Evolutionary conservation across 2,113 vertebrate genomes (phyloP).

Genomic region (Amblyornis subalaris): DNA sequence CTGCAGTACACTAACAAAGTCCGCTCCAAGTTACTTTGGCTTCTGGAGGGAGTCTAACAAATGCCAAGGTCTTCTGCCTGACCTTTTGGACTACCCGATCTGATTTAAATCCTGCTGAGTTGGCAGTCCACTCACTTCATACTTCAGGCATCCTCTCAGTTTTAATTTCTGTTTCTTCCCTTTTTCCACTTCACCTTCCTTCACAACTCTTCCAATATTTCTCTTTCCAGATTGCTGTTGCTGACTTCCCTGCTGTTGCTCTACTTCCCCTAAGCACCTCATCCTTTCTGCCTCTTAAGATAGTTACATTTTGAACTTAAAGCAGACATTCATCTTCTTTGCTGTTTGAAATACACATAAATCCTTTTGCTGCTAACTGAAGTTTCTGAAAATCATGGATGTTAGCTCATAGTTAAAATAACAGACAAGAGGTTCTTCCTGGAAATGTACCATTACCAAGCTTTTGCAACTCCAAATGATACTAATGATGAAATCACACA

Average conservation of each 20-base stretch:
- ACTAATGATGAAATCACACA: background rate
- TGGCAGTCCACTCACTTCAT: background rate
- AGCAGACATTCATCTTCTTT: background rate
- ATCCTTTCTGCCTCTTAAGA: background rate
- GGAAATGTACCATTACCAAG: background rate
- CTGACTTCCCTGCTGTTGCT: background rate
- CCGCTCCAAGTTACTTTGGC: rapidly evolving
- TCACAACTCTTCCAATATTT: background rate
- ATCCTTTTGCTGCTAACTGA: background rate
- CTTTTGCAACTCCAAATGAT: background rate
- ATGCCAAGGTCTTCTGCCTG: background rate
- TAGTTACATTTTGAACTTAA: background rate
- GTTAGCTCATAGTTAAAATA: background rate
- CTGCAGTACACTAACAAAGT: background rate
- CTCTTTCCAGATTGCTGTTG: background rate
- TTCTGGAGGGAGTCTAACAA: background rate
- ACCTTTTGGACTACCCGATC: background rate
- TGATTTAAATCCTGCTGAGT: background rate
- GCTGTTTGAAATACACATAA: background rate
- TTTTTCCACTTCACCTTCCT: background rate
- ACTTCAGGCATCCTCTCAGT: background rate
- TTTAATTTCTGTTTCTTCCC: background rate
- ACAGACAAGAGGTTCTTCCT: background rate
- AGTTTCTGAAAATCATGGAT: background rate
- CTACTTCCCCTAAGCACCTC: background rate